Evolutionary conservation across 1,140 invertebrate species (phyloP).

Genomic region (Chelonus insularis): DNA sequence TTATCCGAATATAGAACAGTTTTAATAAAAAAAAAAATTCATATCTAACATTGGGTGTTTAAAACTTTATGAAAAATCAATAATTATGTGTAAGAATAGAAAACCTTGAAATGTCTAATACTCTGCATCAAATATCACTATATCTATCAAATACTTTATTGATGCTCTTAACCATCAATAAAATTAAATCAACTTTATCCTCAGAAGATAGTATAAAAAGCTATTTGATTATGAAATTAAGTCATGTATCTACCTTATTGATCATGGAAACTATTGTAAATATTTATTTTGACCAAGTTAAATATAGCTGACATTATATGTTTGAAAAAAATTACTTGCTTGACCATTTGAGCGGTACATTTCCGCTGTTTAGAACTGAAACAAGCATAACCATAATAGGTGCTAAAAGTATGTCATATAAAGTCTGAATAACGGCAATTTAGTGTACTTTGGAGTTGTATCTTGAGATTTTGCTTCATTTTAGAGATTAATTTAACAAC

Average conservation of each 20-base stretch:
- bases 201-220: too few relatives aligned
- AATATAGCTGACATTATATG: too few relatives aligned
- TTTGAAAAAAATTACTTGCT: not conserved
- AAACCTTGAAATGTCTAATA: not conserved
- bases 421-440: conserved; percentile 17
- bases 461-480: not conserved
- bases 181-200: too few relatives aligned
- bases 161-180: too few relatives aligned
- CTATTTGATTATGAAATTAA: not conserved
- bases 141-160: too few relatives aligned
- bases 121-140: too few relatives aligned
- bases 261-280: not conserved
- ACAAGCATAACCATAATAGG: not conserved
- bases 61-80: not conserved
- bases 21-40: too few relatives aligned
- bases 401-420: conserved; percentile 23
- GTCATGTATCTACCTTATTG: not conserved
- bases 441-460: not conserved
- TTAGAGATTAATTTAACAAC: too few relatives aligned
- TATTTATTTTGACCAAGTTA: not conserved
- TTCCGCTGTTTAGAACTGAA: conserved; percentile 13
- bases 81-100: not conserved
- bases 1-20: too few relatives aligned
- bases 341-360: conserved; percentile 19
- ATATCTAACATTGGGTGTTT: conserved; percentile 2